Conservation (phyloP, 2,888 invertebrate species). For the Machimus rusticus region DNA sequence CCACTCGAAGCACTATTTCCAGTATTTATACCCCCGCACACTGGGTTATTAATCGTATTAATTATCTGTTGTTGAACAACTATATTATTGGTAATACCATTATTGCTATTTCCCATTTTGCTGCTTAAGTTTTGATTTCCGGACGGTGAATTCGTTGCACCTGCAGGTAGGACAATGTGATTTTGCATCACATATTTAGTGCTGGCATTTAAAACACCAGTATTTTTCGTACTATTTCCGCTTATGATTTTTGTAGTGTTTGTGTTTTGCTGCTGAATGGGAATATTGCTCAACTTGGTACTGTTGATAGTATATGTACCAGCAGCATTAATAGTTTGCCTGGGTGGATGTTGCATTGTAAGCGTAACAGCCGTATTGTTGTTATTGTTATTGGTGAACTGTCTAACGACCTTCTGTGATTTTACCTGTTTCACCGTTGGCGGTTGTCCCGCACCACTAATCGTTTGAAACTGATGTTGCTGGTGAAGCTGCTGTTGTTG, state of each 20-base stretch:
- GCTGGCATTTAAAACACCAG: constrained; percentile 22
- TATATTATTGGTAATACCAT: constrained; percentile 47
- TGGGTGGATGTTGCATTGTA: constrained; percentile 49
- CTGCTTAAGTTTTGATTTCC: constrained; percentile 35
- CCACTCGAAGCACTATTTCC: constrained; percentile 44
- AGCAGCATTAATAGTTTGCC: constrained; percentile 47
- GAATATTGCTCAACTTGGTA: constrained; percentile 50
- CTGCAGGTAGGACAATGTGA: constrained; percentile 44
- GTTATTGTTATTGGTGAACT: constrained; percentile 55
- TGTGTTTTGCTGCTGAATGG: constrained; percentile 53
- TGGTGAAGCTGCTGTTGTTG: constrained; percentile 43
- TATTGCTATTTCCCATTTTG: constrained; percentile 35
- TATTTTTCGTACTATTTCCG: constrained; percentile 24
- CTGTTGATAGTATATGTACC: constrained; percentile 53
- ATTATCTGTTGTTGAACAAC: constrained; percentile 51
- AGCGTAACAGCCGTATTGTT: constrained; percentile 20
- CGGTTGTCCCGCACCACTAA: constrained; percentile 2
- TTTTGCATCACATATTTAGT: constrained; percentile 48
- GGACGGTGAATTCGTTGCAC: background rate
- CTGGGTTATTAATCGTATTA: constrained; percentile 48
- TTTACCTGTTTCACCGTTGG: constrained; percentile 50
- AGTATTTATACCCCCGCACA: constrained; percentile 24
- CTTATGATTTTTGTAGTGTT: constrained; percentile 48
- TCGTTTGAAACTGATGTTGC: constrained; percentile 22
- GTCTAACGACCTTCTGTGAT: constrained; percentile 57